Evolutionary conservation across 2,797 vertebrate species (phyloP), one percentile per base, ranked within the genome.

Genomic region (Apogon hyalosoma): DNA sequence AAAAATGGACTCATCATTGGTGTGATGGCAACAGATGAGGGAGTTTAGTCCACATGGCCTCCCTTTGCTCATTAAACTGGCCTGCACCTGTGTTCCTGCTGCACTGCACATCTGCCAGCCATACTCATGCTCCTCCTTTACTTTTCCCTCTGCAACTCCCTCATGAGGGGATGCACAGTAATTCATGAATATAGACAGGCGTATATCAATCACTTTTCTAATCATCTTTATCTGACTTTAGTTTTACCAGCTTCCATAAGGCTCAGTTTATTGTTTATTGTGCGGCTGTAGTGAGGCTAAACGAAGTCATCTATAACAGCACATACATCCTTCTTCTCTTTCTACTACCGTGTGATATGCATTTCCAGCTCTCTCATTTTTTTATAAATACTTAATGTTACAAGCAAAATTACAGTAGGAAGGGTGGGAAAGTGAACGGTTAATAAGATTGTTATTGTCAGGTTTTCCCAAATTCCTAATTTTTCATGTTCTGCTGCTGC

Each of bases 1-100:
- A 84, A 89, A 43, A 90, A 89, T 89, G 88, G 89, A 90, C 88
- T 88, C 81, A 89, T 90, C 89, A 91, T 92, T 75, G 86, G 82
- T 80, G 75, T 76, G 87, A 85, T 89, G 85, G 85, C 87, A 88
- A 92, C 91, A 94, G 91, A 93, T 93, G 90, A 87, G 86, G 77
- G 77, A 86, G 76, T 92, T 93, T 88, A 92, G 89, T 90, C 87
- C 84, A 87, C 89, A 90, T 66, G 76, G 79, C 76, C 80, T 85
- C 84, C 75, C 73, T 83, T 79, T 75, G 80, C 91, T 92, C 87
- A 89, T 93, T 93, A 93, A 87, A 87, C 70, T 48, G 61, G 52
- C 68, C 71, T 42, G 84, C 91, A 93, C 92, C 92, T 93, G 93
- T 85, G 88, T 81, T 86, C 90, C 85, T 83, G 73, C 88, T 89